Base-by-base conservation (phyloP, 2,888 invertebrate species). In the Tridacna gigas region DNA sequence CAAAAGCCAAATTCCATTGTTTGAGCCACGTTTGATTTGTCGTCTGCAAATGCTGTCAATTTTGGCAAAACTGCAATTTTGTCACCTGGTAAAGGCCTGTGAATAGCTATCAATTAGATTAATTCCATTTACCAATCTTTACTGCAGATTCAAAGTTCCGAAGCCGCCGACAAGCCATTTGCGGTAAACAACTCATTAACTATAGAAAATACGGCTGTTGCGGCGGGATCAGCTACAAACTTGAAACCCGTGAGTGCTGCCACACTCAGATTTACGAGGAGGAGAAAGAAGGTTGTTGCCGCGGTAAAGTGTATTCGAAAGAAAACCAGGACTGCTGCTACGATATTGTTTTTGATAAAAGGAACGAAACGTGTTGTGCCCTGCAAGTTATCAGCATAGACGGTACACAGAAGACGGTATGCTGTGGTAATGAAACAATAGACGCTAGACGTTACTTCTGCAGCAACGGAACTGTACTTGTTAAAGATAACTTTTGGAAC, bases 361-460 rank as follows among this genome's bases (percentile, higher is more conserved):
- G 7, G 37, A 37, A 37, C 2, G 37, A 37, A 7, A 47, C 69
- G 1, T 69, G 69, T 69, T 69, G 69, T 47, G 45, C 37, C 22
- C 45, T 20, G 3, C 47, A 69, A 45, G 47, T 69, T n/a, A 22
- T 45, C n/a, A 12, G 45, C 9, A n/a, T 69, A 69, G 69, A 47
- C 47, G 69, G 45, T 12, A 0, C 18, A 13, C 25, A 13, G 18
- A 47, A 47, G 18, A 45, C n/a, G 5, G 18, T 25, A 18, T 69
- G 69, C n/a, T 69, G 69, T 69, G 69, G 69, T 7, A n/a, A 69
- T 47, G 69, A 69, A 28, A 2, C 28, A 18, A 20, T 69, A 47
- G 69, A 69, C n/a, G 69, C 28, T 25, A n/a, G 13, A 15, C 12
- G n/a, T 28, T 69, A 28, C 22, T 69, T 69, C 69, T 69, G 69